These are phyloP conservation scores for Otis tarda DNA, from an alignment of 2,113 vertebrate species.

Conservation along the genomic window DNA sequence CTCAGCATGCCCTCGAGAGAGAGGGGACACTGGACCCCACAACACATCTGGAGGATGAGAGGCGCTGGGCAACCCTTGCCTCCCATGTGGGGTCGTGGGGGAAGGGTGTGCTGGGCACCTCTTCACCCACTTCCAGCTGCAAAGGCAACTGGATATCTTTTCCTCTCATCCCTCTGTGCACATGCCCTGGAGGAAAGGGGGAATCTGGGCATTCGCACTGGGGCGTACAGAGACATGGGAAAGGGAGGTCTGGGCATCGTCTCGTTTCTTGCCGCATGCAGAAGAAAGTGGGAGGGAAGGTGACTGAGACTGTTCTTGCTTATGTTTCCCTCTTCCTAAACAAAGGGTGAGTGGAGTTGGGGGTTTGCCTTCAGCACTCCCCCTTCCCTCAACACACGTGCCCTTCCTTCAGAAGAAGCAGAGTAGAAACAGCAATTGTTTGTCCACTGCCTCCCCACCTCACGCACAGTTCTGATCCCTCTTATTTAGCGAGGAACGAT, in stretches of 20 bases:
- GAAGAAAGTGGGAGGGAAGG: not conserved
- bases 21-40: accelerated
- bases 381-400: not conserved
- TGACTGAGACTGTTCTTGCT: not conserved
- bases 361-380: not conserved
- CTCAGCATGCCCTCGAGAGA: not conserved
- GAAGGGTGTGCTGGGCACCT: not conserved
- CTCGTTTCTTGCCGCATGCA: not conserved
- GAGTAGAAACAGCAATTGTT: not conserved
- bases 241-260: not conserved
- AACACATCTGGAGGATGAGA: accelerated
- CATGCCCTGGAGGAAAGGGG: not conserved
- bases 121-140: not conserved
- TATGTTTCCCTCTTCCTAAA: not conserved
- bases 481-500: not conserved
- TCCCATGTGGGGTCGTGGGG: accelerated
- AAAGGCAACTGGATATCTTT: not conserved
- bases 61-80: not conserved
- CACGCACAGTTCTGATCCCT: not conserved
- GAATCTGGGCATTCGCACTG: not conserved
- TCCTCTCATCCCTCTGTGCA: accelerated
- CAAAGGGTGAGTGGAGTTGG: not conserved
- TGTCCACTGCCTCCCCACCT: not conserved
- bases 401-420: not conserved
- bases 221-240: not conserved